Percentiles rank a stretch among this genome's conserved stretches.
These are phyloP conservation scores for Ondatra zibethicus DNA, from an alignment of 2,113 vertebrate species.

Conservation along the genomic window DNA sequence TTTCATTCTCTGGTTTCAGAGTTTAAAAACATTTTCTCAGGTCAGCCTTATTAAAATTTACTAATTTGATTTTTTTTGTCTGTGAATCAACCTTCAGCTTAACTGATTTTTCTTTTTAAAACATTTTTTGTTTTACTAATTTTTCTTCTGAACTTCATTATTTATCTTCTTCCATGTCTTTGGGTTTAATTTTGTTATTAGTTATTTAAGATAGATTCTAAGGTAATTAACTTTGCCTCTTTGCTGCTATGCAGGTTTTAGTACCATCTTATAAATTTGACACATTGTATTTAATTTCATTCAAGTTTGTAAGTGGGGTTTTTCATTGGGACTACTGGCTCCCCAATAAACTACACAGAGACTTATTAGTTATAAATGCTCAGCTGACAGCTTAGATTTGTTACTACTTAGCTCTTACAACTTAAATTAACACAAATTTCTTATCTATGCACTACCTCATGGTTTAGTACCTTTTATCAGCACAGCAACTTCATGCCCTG, in stretches of 20 bases:
- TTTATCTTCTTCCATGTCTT: not conserved
- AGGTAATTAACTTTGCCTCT: conserved; percentile 2
- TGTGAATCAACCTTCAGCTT: not conserved
- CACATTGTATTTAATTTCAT: not conserved
- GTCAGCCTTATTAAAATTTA: not conserved
- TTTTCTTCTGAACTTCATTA: not conserved
- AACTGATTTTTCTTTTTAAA: not conserved
- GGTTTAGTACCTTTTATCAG: too few species aligned
- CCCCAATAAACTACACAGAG: too few species aligned
- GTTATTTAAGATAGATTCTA: not conserved
- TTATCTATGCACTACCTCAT: too few species aligned
- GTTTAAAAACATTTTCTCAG: too few species aligned
- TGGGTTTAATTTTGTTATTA: not conserved
- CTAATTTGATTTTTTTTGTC: not conserved
- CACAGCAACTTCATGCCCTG: too few species aligned
- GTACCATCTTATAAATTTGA: not conserved
- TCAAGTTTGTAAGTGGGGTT: not conserved
- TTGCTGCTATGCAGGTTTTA: not conserved
- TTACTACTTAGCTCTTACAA: too few species aligned
- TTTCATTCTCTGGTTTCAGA: not conserved
- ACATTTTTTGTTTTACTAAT: not conserved
- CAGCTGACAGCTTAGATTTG: too few species aligned
- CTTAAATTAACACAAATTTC: too few species aligned
- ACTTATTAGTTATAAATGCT: too few species aligned
- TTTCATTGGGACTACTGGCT: too few species aligned